A percentile compares a stretch with the other conserved stretches of the same genome.
Evolutionary conservation across 2,113 vertebrate genomes (phyloP).

Genomic region (Pao palembangensis): DNA sequence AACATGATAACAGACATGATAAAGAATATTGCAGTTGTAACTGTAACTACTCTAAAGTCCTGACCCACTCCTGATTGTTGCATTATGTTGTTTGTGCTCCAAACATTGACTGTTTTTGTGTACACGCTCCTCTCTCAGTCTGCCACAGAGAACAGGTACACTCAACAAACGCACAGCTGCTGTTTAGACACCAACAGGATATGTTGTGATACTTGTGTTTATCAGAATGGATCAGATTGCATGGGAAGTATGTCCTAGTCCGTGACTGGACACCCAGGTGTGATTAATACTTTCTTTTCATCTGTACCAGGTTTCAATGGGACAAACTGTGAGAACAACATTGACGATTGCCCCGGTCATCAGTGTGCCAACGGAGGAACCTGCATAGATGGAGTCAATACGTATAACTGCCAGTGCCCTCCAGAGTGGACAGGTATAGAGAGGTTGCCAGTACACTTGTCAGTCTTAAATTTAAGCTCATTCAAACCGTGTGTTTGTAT

Average conservation of each 20-base stretch:
- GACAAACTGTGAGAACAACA: slow-evolving; percentile 85
- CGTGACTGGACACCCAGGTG: neutral
- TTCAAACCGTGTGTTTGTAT: too few relatives aligned
- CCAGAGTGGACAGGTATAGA: slow-evolving; percentile 91
- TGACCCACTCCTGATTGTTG: slow-evolving; percentile 16
- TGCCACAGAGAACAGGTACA: slow-evolving; percentile 20
- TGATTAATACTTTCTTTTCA: neutral
- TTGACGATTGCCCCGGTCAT: slow-evolving; percentile 90
- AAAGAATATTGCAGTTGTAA: too few relatives aligned
- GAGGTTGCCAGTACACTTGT: too few relatives aligned
- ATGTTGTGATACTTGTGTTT: neutral
- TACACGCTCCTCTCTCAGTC: slow-evolving; percentile 14
- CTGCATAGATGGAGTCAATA: slow-evolving; percentile 94
- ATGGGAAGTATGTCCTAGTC: neutral
- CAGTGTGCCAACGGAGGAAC: slow-evolving; percentile 88
- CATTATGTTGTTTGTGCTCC: slow-evolving; percentile 52
- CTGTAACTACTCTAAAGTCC: too few relatives aligned
- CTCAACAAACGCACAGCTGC: slow-evolving; percentile 28
- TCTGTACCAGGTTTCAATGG: slow-evolving; percentile 85
- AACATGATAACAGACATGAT: too few relatives aligned
- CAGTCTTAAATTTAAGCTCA: too few relatives aligned
- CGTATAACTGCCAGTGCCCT: slow-evolving; percentile 93
- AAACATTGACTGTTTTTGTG: slow-evolving; percentile 54
- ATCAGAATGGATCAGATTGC: neutral
- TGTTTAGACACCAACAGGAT: slow-evolving; percentile 17